phyloP scores from a whole-genome alignment of 2,797 vertebrate species.

The Siniperca undulata region DNA sequence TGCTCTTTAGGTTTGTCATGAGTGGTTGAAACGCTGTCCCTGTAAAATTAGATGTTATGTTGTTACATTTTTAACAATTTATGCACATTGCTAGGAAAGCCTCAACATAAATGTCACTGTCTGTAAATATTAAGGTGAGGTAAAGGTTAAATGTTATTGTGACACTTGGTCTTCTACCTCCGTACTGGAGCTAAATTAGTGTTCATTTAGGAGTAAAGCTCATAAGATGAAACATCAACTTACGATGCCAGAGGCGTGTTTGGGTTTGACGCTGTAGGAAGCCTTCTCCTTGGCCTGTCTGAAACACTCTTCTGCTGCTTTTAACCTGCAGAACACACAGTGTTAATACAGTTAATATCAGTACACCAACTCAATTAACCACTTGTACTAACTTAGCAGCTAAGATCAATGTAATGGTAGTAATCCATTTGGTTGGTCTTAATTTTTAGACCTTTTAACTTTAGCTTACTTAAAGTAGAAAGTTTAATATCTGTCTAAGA shows the following conservation, averaged over 20 bases:
- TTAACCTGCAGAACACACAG: slow-evolving; percentile 86
- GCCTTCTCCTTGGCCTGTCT: slow-evolving; percentile 95
- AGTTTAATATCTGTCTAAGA: not conserved
- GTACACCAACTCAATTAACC: not conserved
- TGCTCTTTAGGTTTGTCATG: not conserved
- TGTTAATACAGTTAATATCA: not conserved
- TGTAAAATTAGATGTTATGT: not conserved
- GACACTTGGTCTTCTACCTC: no score
- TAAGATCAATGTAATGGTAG: not conserved
- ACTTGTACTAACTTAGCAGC: not conserved
- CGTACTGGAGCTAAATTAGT: no score
- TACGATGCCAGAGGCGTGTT: slow-evolving; percentile 95
- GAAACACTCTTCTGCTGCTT: slow-evolving; percentile 94
- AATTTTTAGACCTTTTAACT: not conserved
- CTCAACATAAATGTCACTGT: no score
- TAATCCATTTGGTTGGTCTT: not conserved
- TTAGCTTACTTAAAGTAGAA: not conserved
- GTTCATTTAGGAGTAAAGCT: no score
- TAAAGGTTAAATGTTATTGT: no score
- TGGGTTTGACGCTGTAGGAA: slow-evolving; percentile 94
- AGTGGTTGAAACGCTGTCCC: not conserved
- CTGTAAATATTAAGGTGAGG: no score
- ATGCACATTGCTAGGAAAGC: no score
- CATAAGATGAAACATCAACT: slow-evolving; percentile 67
- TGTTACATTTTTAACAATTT: no score